phyloP scores from a whole-genome alignment of 2,888 invertebrate species.

The Melinaea menophilus region DNA sequence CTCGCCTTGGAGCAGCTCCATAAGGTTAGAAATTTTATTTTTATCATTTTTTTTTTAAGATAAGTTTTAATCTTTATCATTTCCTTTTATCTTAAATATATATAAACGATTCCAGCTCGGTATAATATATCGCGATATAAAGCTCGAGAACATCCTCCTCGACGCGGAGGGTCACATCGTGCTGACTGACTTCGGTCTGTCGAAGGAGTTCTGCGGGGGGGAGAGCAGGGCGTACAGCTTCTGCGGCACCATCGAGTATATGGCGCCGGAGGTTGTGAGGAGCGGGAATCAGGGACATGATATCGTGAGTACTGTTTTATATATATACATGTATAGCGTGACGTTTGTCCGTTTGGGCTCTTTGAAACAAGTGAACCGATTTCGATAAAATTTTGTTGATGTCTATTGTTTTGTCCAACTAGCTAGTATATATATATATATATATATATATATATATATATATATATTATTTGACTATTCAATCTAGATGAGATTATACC shows the following conservation, averaged over 20 bases:
- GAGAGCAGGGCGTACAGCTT: constrained; percentile 95
- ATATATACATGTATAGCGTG: background rate
- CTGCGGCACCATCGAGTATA: constrained; percentile 99
- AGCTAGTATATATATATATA: too few species aligned
- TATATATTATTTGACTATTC: too few species aligned
- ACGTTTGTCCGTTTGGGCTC: too few species aligned
- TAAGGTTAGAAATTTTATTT: constrained; percentile 78
- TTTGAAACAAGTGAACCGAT: too few species aligned
- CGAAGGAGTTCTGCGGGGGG: constrained; percentile 90
- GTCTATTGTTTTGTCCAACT: too few species aligned
- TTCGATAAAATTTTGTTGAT: too few species aligned
- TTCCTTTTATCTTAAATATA: too few species aligned
- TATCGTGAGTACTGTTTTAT: constrained; percentile 84
- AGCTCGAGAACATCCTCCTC: constrained; percentile 96
- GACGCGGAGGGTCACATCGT: constrained; percentile 97
- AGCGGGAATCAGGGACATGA: constrained; percentile 95
- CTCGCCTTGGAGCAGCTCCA: constrained; percentile 96
- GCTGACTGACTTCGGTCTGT: constrained; percentile 97
- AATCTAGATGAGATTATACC: too few species aligned
- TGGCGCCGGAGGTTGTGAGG: constrained; percentile 93
- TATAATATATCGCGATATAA: constrained; percentile 98
- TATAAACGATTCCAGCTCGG: constrained; percentile 83
- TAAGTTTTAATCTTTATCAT: too few species aligned
- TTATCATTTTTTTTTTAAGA: too few species aligned
- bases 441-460: too few species aligned